Percentiles rank a stretch among this genome's conserved stretches.
phyloP scores from a whole-genome alignment of 1,140 invertebrate genomes.

The Ceratina australensis region DNA sequence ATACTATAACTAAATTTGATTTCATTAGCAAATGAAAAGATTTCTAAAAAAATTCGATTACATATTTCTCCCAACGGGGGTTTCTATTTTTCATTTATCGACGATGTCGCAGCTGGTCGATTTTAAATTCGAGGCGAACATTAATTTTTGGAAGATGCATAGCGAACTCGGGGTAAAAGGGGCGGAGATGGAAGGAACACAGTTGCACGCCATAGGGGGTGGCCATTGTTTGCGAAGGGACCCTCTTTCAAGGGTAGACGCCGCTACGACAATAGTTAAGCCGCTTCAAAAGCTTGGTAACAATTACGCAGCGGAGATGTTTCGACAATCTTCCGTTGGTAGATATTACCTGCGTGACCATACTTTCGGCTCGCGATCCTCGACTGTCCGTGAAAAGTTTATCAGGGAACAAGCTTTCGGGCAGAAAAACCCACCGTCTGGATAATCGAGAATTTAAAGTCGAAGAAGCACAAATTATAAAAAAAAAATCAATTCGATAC shows the following conservation, averaged over 20 bases:
- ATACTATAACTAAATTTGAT: too few relatives aligned
- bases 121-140: neutral
- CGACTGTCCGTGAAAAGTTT: neutral
- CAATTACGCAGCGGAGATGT: slow-evolving; percentile 20
- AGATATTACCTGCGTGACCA: neutral
- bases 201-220: neutral
- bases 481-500: too few relatives aligned
- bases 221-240: slow-evolving; percentile 46
- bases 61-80: too few relatives aligned
- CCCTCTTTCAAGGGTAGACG: slow-evolving; percentile 14
- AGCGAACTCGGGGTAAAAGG: slow-evolving; percentile 30
- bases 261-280: slow-evolving; percentile 34
- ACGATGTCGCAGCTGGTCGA: neutral
- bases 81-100: too few relatives aligned
- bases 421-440: neutral
- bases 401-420: neutral
- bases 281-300: slow-evolving; percentile 31
- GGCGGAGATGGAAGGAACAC: slow-evolving; percentile 23
- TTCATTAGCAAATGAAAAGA: too few relatives aligned
- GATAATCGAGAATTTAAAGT: neutral
- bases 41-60: too few relatives aligned
- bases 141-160: slow-evolving; percentile 47
- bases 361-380: neutral
- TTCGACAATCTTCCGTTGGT: slow-evolving; percentile 31
- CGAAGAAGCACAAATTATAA: neutral